Evolutionary conservation across 2,888 invertebrate genomes (phyloP).

Genomic region (Willowsia nigromaculata): DNA sequence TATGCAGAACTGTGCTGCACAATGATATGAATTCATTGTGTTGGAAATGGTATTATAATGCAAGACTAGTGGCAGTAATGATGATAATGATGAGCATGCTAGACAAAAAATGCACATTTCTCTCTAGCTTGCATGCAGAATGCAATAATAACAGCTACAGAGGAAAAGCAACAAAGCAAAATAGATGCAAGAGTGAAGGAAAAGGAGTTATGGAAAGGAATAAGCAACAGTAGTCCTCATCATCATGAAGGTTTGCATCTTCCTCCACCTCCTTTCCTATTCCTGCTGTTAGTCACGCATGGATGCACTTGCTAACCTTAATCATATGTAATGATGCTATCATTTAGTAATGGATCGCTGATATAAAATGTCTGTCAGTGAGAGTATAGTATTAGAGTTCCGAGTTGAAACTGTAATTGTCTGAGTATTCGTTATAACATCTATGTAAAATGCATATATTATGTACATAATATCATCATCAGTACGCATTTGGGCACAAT

Average conservation of each 20-base stretch:
- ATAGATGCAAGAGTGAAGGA: neutral
- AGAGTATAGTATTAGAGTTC: neutral
- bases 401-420: too few relatives aligned
- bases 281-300: conserved; percentile 42
- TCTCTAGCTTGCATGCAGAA: neutral
- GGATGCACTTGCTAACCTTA: conserved; percentile 67
- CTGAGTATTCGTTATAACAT: neutral
- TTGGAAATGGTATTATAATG: conserved; percentile 5
- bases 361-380: conserved; percentile 24
- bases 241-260: neutral
- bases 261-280: conserved; percentile 14
- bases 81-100: conserved; percentile 7
- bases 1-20: conserved; percentile 53
- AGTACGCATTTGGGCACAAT: conserved; percentile 35
- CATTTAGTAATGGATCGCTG: conserved; percentile 60
- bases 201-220: conserved; percentile 13
- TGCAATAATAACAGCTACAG: neutral
- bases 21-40: conserved; percentile 24
- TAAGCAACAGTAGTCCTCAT: conserved; percentile 17
- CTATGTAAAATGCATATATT: neutral
- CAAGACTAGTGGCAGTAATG: neutral
- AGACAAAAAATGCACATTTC: conserved; percentile 3
- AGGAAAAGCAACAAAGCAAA: neutral
- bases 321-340: conserved; percentile 62
- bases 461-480: conserved; percentile 6